Evolutionary conservation across 2,888 invertebrate genomes (phyloP).

Genomic region (Bhutanitis thaidina): DNA sequence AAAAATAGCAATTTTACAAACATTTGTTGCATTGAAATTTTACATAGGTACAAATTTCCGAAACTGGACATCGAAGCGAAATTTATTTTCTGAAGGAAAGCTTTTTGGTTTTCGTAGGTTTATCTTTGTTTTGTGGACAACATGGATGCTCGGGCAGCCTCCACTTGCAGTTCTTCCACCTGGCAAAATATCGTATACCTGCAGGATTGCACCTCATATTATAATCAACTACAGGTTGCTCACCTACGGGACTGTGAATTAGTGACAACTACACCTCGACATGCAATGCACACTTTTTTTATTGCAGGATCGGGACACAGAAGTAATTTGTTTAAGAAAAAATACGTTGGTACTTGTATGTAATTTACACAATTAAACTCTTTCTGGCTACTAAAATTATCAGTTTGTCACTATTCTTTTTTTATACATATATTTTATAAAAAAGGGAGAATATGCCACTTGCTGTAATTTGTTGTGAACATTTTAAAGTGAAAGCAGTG

Average conservation of each 20-base stretch:
- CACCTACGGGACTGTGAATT: constrained; percentile 52
- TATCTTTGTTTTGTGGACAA: constrained; percentile 82
- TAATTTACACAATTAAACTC: neutral
- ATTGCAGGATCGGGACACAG: neutral
- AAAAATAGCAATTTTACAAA: constrained; percentile 77
- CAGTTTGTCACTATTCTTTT: neutral
- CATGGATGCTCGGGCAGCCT: constrained; percentile 85
- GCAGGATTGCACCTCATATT: constrained; percentile 80
- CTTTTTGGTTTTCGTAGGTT: constrained; percentile 70
- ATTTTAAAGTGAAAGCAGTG: constrained; percentile 2
- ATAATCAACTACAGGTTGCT: constrained; percentile 76
- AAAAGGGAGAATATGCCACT: constrained; percentile 1
- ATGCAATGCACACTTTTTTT: constrained; percentile 46
- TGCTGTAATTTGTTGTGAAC: neutral
- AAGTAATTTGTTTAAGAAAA: constrained; percentile 20
- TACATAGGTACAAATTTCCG: constrained; percentile 59
- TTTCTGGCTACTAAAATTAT: neutral
- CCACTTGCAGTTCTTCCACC: constrained; percentile 91
- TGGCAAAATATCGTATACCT: constrained; percentile 91
- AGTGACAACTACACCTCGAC: constrained; percentile 39
- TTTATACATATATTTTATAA: neutral
- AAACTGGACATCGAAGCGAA: constrained; percentile 64
- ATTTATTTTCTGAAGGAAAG: constrained; percentile 74
- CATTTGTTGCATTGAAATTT: constrained; percentile 62
- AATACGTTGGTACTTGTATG: neutral